Conservation (phyloP, 2,888 invertebrate genomes). For the Hydriomena furcata region DNA sequence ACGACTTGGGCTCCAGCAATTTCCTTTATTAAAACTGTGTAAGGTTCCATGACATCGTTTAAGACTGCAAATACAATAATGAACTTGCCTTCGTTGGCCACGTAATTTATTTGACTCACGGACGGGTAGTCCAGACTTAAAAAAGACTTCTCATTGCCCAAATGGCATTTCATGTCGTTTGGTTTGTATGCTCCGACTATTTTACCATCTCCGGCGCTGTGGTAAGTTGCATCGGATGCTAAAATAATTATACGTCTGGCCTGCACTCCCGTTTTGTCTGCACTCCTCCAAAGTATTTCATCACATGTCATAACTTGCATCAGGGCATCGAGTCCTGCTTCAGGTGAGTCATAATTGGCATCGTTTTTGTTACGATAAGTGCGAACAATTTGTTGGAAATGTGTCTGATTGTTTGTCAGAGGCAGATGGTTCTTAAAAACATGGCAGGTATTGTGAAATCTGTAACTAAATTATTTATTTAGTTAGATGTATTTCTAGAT, state of each 20-base stretch:
- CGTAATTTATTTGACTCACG: conserved; percentile 86
- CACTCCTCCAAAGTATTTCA: conserved; percentile 89
- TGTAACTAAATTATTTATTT: conserved; percentile 6
- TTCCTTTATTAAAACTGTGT: conserved; percentile 80
- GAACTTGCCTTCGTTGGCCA: conserved; percentile 87
- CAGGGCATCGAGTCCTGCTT: conserved; percentile 93
- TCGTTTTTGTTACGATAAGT: conserved; percentile 41
- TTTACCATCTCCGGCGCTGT: conserved; percentile 92
- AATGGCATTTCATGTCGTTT: conserved; percentile 87
- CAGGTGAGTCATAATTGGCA: conserved; percentile 87
- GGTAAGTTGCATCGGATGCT: conserved; percentile 91
- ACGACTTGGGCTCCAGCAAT: conserved; percentile 88
- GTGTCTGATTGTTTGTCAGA: conserved; percentile 82
- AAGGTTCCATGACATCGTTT: conserved; percentile 57
- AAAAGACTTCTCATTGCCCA: conserved; percentile 75
- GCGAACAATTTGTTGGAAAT: conserved; percentile 48
- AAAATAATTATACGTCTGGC: conserved; percentile 89
- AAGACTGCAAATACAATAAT: conserved; percentile 91
- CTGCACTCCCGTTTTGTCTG: conserved; percentile 40
- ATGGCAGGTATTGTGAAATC: conserved; percentile 28
- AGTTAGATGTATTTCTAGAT: too few relatives aligned
- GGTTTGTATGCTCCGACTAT: conserved; percentile 86
- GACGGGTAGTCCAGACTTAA: conserved; percentile 89
- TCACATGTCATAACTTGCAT: conserved; percentile 92
- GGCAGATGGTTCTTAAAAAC: conserved; percentile 88